A percentile compares a stretch with the other conserved stretches of the same genome.
Evolutionary conservation across 2,797 vertebrate genomes (phyloP).

Genomic region (Distichodus sexfasciatus): DNA sequence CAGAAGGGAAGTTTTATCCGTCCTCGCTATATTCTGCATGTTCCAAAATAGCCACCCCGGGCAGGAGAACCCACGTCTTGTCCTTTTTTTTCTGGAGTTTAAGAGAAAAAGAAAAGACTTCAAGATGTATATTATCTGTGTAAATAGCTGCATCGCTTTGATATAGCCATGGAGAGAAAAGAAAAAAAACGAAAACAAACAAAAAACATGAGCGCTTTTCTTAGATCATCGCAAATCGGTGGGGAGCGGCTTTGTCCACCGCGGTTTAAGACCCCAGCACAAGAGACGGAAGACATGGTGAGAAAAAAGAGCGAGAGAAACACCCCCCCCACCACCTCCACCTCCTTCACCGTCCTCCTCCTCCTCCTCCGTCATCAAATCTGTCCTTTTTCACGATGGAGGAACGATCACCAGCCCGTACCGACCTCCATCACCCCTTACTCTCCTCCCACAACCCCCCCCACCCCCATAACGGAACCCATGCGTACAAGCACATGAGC

Average conservation of each 20-base stretch:
- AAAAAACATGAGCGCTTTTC: too few relatives aligned
- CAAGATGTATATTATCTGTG: constrained; percentile 66
- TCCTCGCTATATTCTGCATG: constrained; percentile 61
- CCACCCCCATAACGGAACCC: constrained; percentile 65
- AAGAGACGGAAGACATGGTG: constrained; percentile 62
- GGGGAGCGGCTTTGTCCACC: constrained; percentile 58
- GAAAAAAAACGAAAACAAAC: too few relatives aligned
- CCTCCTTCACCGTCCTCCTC: not conserved
- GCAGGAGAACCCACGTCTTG: constrained; percentile 15
- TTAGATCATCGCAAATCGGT: constrained; percentile 52
- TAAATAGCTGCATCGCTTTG: constrained; percentile 72
- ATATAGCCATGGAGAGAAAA: constrained; percentile 64
- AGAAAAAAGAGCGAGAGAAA: too few relatives aligned
- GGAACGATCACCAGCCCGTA: constrained; percentile 57
- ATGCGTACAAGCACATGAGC: constrained; percentile 68
- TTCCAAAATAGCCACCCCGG: constrained; percentile 51
- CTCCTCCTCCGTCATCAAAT: not conserved
- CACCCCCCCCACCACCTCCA: too few relatives aligned
- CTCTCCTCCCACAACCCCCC: constrained; percentile 51
- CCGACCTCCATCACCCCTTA: constrained; percentile 64
- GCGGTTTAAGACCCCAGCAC: constrained; percentile 65
- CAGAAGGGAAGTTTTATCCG: constrained; percentile 32
- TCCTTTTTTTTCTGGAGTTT: too few relatives aligned
- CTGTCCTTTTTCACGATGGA: constrained; percentile 43
- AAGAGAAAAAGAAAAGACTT: constrained; percentile 33